Evolutionary conservation across 2,888 invertebrate species (phyloP).

Genomic region (Byasa hedistus): DNA sequence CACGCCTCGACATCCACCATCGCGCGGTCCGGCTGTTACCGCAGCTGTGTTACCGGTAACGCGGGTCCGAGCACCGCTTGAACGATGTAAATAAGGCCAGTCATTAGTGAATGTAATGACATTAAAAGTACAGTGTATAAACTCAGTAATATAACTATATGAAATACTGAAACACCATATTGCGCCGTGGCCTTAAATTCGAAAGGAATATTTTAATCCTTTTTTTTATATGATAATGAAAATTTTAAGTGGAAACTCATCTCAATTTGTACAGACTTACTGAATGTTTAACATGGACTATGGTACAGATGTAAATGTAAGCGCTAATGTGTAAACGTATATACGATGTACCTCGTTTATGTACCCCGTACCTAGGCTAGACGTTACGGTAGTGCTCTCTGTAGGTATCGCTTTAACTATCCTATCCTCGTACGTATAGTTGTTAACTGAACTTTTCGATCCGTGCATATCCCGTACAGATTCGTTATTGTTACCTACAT

Average conservation of each 20-base stretch:
- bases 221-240: conserved; percentile 52
- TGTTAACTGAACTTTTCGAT: conserved; percentile 68
- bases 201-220: conserved; percentile 73
- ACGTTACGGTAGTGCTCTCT: conserved; percentile 63
- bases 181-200: conserved; percentile 79
- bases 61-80: conserved; percentile 43
- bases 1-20: conserved; percentile 40
- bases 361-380: conserved; percentile 65
- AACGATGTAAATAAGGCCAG: conserved; percentile 67
- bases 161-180: conserved; percentile 79
- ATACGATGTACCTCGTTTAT: conserved; percentile 19
- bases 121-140: conserved; percentile 56
- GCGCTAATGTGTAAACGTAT: conserved; percentile 49
- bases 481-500: conserved; percentile 78
- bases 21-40: conserved; percentile 30
- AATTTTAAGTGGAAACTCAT: conserved; percentile 50
- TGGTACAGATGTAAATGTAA: conserved; percentile 58
- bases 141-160: conserved; percentile 67
- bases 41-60: conserved; percentile 13
- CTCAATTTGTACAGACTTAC: conserved; percentile 63
- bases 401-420: conserved; percentile 70
- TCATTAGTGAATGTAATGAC: conserved; percentile 53
- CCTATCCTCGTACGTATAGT: conserved; percentile 56
- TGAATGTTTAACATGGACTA: conserved; percentile 54
- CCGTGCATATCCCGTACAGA: conserved; percentile 76